A percentile compares a stretch with the other conserved stretches of the same genome.
phyloP scores from a whole-genome alignment of 1,140 invertebrate genomes.

The Hetaerina americana region DNA sequence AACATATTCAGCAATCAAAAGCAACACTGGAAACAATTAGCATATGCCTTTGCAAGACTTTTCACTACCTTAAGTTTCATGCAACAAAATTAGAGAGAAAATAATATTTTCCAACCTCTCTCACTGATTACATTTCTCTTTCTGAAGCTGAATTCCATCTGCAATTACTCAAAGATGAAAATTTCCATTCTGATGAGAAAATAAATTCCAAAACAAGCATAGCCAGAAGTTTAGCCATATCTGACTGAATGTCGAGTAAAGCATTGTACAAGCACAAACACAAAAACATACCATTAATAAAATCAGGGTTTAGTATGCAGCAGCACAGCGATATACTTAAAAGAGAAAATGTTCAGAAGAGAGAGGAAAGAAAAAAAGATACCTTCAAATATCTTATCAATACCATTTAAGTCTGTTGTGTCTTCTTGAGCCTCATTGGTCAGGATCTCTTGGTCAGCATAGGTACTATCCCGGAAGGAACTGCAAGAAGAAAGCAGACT shows the following conservation, averaged over 20 bases:
- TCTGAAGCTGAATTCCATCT: neutral
- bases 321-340: slow-evolving; percentile 8
- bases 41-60: too few relatives aligned
- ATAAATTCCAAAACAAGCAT: too few relatives aligned
- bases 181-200: too few relatives aligned
- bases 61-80: too few relatives aligned
- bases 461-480: slow-evolving; percentile 55
- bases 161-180: too few relatives aligned
- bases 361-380: slow-evolving; percentile 24
- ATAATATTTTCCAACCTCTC: neutral
- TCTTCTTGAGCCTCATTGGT: slow-evolving; percentile 30
- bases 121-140: neutral
- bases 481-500: slow-evolving; percentile 71
- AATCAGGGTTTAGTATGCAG: slow-evolving; percentile 7
- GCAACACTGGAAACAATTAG: too few relatives aligned
- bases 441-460: slow-evolving; percentile 35
- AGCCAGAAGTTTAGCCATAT: neutral
- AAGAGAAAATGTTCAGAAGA: slow-evolving; percentile 18
- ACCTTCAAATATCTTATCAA: slow-evolving; percentile 47
- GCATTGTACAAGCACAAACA: slow-evolving; percentile 14
- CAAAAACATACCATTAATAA: slow-evolving; percentile 16
- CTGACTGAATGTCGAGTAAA: slow-evolving; percentile 7
- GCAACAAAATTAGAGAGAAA: neutral
- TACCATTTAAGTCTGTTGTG: slow-evolving; percentile 53
- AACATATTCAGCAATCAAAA: too few relatives aligned